Evolutionary conservation across 2,113 vertebrate genomes (phyloP), one percentile per base, ranked within the genome.

Genomic region (Rallus limicola): DNA sequence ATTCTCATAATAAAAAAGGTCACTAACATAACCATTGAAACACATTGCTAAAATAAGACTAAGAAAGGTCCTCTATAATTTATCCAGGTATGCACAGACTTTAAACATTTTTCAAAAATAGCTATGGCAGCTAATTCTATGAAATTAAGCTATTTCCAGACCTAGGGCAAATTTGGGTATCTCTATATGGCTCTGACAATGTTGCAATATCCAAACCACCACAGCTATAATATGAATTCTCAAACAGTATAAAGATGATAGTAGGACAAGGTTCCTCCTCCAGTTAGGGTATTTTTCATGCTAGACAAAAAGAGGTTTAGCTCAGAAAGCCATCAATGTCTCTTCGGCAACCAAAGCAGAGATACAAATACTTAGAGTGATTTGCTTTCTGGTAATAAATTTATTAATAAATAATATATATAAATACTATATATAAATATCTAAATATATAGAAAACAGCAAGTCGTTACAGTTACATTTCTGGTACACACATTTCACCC

Each of bases 311-410:
- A 95, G 48, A 78, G 77, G 81, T 87, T 58, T 64, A 58, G n/a
- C 62, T 85, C 31, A 87, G 48, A 63, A 76, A 81, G 67, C 60
- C 84, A 81, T 74, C 69, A 38, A 19, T 55, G 31, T 86, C 77
- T 79, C 90, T 94, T 86, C 92, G 86, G 80, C 89, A 92, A 70
- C 74, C 62, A 31, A 82, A 88, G 53, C n/a, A 36, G 33, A 94
- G 76, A 88, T 84, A 88, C 71, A 74, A 92, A 86, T 86, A 75
- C 52, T 88, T 94, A 60, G 6, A 89, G 58, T 60, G 33, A 74
- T 89, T 95, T 92, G 79, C 82, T 93, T 83, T 83, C 88, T 67
- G 36, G 75, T 86, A 90, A 36, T 36, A 36, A 36, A 36, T 36
- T 8, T 36, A 36, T 36, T 8, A 36, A 36, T 36, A 36, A 36